Evolutionary conservation across 2,888 invertebrate species (phyloP).

Genomic region (Pharmacophagus antenor): DNA sequence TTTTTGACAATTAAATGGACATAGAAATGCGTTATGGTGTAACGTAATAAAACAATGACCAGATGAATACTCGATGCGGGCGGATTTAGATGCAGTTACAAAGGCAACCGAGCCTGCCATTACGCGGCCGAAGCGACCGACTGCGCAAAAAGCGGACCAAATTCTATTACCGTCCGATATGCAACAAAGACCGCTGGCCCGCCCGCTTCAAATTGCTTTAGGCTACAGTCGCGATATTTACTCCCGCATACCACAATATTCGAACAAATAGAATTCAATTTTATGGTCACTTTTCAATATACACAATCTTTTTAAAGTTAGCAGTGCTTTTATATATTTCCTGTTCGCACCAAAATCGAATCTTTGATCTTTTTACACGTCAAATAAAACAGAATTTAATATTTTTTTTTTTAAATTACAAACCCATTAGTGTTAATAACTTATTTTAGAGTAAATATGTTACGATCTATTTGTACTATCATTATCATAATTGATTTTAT

Average conservation of each 20-base stretch:
- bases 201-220: slow-evolving; percentile 78
- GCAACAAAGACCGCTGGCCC: slow-evolving; percentile 77
- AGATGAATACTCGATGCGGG: slow-evolving; percentile 52
- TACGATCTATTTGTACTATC: no score
- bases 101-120: slow-evolving; percentile 73
- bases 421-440: background rate
- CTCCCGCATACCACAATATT: slow-evolving; percentile 62
- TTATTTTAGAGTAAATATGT: background rate
- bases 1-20: background rate
- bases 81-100: slow-evolving; percentile 77
- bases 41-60: slow-evolving; percentile 56
- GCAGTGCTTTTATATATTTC: background rate
- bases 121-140: slow-evolving; percentile 63
- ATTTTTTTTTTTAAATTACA: background rate
- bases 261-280: slow-evolving; percentile 61
- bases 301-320: slow-evolving; percentile 1
- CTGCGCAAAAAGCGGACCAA: slow-evolving; percentile 78
- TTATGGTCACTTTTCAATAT: slow-evolving; percentile 41
- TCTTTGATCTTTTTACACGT: background rate
- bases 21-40: slow-evolving; percentile 33
- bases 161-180: slow-evolving; percentile 79
- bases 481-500: no score
- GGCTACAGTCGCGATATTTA: slow-evolving; percentile 74
- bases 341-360: background rate
- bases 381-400: background rate